Evolutionary conservation across 1,140 invertebrate species (phyloP), one percentile per base, ranked within the genome.

Genomic region (Bombus waltoni): DNA sequence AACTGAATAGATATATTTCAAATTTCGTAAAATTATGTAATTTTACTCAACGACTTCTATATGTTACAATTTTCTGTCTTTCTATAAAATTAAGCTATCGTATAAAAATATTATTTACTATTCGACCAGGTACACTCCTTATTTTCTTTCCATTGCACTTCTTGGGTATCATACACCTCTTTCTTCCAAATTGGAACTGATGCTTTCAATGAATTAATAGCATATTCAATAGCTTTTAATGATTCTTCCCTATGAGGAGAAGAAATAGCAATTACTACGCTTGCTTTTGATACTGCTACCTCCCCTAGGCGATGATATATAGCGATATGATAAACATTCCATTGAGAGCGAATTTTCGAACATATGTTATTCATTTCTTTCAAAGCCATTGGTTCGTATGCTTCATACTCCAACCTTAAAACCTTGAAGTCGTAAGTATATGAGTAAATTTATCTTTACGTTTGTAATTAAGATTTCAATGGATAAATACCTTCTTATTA

Each of bases 111-210:
- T 91, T 91, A 93, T 94, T 93, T 94, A 93, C 91, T 92, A 90
- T 83, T 94, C 73, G 95, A 94, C 97, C 97, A 98, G 91, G 95
- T 94, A 96, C 97, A 98, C 96, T 98, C 97, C 80, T 96, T 95
- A 93, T 98, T 98, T 94, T 97, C 97, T 93, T 98, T 98, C 97
- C 97, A 98, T 53, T 95, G 93, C 47, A 95, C 90, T 25, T 95
- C 93, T 18, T 95, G 93, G 81, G 96, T 96, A 59, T 96, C 96
- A 95, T 99, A 99, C 32, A 98, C 95, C 96, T 99, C 98, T 94
- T 99, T 99, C 95, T 99, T 99, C 98, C 99, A 99, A 83, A 99
- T 98, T 6, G 99, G 98, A 74, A 99, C 98, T 28, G 95, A 96
- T 66, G 97, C 96, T 95, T 99, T 99, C 0, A 99, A 94, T 85